These are phyloP conservation scores for Metalampra italica DNA, from an alignment of 2,888 invertebrate species.

Conservation along the genomic window DNA sequence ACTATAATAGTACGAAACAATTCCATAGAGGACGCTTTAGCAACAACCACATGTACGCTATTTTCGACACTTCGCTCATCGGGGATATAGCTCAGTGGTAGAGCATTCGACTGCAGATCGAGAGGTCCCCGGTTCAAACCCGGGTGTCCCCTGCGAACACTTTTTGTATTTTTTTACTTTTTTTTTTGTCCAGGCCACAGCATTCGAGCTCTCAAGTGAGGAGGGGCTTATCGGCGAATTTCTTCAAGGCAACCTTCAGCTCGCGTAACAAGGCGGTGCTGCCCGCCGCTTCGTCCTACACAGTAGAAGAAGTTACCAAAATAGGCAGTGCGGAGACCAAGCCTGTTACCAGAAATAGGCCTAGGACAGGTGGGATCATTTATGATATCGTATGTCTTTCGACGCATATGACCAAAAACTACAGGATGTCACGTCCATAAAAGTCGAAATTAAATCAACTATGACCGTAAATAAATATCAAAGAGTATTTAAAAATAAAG, in stretches of 20 bases:
- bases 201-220: slow-evolving; percentile 28
- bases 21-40: slow-evolving; percentile 29
- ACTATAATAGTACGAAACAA: not conserved
- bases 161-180: slow-evolving; percentile 14
- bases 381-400: not conserved
- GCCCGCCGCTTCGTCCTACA: slow-evolving; percentile 34
- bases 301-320: slow-evolving; percentile 59
- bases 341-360: slow-evolving; percentile 69
- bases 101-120: slow-evolving; percentile 78
- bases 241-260: slow-evolving; percentile 71
- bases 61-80: slow-evolving; percentile 16
- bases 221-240: slow-evolving; percentile 58
- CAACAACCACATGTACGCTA: slow-evolving; percentile 14
- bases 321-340: slow-evolving; percentile 76
- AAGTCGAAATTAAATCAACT: no score
- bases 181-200: slow-evolving; percentile 38
- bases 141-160: slow-evolving; percentile 66
- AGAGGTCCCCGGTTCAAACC: slow-evolving; percentile 78
- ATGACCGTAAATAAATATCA: no score
- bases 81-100: slow-evolving; percentile 78
- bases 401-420: not conserved
- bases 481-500: no score
- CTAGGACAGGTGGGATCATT: slow-evolving; percentile 57
- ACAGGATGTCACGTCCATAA: no score
- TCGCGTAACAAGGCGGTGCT: slow-evolving; percentile 69